Evolutionary conservation across 2,888 invertebrate genomes (phyloP).

Genomic region (Temnothorax unifasciatus): DNA sequence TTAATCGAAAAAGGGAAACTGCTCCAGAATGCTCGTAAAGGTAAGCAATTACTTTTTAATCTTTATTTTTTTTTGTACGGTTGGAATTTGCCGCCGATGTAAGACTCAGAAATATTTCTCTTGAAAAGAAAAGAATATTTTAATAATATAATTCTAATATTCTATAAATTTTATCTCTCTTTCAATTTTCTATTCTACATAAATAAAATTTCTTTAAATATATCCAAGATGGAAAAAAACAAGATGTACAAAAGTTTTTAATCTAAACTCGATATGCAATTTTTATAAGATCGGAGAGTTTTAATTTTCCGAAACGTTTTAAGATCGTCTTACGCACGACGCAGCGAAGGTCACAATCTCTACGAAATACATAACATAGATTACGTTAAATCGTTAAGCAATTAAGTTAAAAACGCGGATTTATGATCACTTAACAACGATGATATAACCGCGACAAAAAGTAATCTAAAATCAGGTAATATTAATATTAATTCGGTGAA

Average conservation of each 20-base stretch:
- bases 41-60: conserved; percentile 9
- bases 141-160: too few species aligned
- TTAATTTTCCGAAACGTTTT: not conserved
- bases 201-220: not conserved
- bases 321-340: not conserved
- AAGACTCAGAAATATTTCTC: not conserved
- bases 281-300: not conserved
- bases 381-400: not conserved
- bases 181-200: not conserved
- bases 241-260: not conserved
- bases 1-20: not conserved
- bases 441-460: too few species aligned
- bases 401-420: not conserved
- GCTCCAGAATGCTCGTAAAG: not conserved
- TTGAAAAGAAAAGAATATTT: not conserved
- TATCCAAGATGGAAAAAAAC: not conserved
- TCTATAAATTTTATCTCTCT: not conserved
- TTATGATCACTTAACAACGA: not conserved
- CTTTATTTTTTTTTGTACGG: not conserved
- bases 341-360: not conserved
- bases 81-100: not conserved
- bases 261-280: not conserved
- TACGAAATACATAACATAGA: not conserved
- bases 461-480: too few species aligned
- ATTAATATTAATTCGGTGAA: not conserved